Evolutionary conservation across 1,140 invertebrate species (phyloP).

Genomic region (Asobara japonica): DNA sequence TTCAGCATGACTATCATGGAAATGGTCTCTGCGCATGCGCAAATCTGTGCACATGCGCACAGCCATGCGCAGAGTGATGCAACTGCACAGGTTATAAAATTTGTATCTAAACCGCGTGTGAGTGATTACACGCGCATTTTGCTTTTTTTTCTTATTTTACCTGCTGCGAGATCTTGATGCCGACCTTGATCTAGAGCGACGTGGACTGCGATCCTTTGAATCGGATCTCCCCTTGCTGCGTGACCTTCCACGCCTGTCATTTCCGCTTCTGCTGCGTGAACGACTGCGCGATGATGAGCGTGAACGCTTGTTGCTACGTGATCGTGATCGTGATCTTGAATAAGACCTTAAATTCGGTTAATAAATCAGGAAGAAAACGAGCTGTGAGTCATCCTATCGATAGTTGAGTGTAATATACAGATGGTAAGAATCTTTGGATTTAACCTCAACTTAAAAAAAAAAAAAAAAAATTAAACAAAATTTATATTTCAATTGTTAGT

Average conservation of each 20-base stretch:
- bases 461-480: too few species aligned
- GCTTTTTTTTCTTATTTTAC: conserved; percentile 44
- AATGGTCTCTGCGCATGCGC: too few species aligned
- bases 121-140: too few species aligned
- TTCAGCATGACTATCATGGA: too few species aligned
- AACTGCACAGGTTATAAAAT: too few species aligned
- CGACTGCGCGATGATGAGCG: conserved; percentile 67
- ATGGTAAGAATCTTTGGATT: neutral
- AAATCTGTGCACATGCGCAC: too few species aligned
- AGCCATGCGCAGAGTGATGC: too few species aligned
- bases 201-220: conserved; percentile 65
- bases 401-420: neutral
- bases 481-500: too few species aligned
- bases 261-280: conserved; percentile 57
- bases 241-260: conserved; percentile 49
- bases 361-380: neutral
- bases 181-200: conserved; percentile 59
- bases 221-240: conserved; percentile 68
- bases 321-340: conserved; percentile 63
- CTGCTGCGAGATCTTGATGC: conserved; percentile 59
- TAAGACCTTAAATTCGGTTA: conserved; percentile 49
- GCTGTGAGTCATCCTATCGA: neutral
- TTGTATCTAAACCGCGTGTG: too few species aligned
- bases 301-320: conserved; percentile 59
- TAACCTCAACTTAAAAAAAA: neutral